Evolutionary conservation across 2,888 invertebrate genomes (phyloP), one percentile per base, ranked within the genome.

Genomic region (Cecidostiba fungosa): DNA sequence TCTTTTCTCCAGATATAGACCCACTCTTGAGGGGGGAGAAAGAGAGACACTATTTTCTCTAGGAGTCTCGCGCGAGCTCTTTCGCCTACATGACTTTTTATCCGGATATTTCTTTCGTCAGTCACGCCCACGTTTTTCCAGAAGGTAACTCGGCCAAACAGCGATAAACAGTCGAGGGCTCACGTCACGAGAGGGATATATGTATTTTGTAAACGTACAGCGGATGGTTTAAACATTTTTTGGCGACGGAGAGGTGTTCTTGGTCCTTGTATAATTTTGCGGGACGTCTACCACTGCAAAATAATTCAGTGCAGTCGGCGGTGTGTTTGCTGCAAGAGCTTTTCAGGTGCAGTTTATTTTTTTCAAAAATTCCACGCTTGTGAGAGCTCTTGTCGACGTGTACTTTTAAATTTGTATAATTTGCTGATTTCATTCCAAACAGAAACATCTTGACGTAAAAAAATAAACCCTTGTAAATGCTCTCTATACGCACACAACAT

Each of bases 71-170:
- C 23, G 26, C 19, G 39, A 59, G 72, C 43, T 47, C 39, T 36
- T 23, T 29, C 73, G 26, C 32, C 47, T 59, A 19, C 54, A n/a
- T n/a, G 54, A 59, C n/a, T 39, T 39, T 73, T 78, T 72, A 77
- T 72, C 70, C 43, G 50, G 43, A 83, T 77, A 43, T 43, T 39
- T 29, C 43, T 78, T 73, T 70, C 72, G 77, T 54, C 72, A 62
- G 62, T 74, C 79, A 43, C 79, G 10, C 62, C 36, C 54, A n/a
- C 50, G 47, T 70, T 70, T 77, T 50, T 16, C n/a, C 8, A 10
- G 0, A 32, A 0, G 76, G 39, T 16, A 16, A 19, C 54, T 16
- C n/a, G 54, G 50, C n/a, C 3, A 23, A 23, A 32, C 12, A 29
- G 43, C 32, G 54, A 14, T 54, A 54, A n/a, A 54, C 54, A 54